These are phyloP conservation scores for Macropodus opercularis DNA, from an alignment of 2,797 vertebrate genomes.

Conservation along the genomic window DNA sequence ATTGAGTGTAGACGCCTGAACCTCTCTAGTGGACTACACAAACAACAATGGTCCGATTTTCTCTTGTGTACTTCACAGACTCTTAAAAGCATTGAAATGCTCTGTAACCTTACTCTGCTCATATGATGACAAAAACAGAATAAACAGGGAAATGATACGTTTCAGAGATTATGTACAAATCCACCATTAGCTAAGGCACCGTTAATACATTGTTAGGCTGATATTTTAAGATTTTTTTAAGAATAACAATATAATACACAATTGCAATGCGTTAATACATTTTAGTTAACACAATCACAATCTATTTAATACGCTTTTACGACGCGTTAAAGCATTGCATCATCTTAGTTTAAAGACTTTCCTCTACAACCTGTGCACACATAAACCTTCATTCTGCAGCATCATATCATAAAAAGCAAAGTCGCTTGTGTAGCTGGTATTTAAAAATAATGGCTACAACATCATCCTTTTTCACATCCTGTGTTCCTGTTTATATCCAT, in stretches of 20 bases:
- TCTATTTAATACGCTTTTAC: too few relatives aligned
- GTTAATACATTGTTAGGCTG: too few relatives aligned
- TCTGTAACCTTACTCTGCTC: background rate
- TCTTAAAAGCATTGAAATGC: too few relatives aligned
- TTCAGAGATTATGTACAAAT: background rate
- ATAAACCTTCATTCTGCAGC: background rate
- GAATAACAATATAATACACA: too few relatives aligned
- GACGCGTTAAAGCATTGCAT: too few relatives aligned
- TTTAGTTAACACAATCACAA: too few relatives aligned
- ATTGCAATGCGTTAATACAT: too few relatives aligned
- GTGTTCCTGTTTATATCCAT: conserved; percentile 15
- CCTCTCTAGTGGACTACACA: too few relatives aligned
- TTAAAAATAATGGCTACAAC: background rate
- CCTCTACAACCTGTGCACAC: conserved; percentile 14
- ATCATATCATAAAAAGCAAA: background rate
- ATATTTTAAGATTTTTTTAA: too few relatives aligned
- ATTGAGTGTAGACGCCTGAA: conserved; percentile 3
- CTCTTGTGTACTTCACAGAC: conserved; percentile 17
- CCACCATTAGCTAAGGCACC: background rate
- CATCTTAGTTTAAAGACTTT: too few relatives aligned
- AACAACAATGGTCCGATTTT: conserved; percentile 21
- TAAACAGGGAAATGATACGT: background rate
- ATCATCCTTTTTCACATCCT: conserved; percentile 5
- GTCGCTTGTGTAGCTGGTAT: background rate
- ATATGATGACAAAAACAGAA: background rate